A percentile compares a stretch with the other conserved stretches of the same genome.
phyloP scores from a whole-genome alignment of 1,140 invertebrate species.

The Dolichoris vasculosae region DNA sequence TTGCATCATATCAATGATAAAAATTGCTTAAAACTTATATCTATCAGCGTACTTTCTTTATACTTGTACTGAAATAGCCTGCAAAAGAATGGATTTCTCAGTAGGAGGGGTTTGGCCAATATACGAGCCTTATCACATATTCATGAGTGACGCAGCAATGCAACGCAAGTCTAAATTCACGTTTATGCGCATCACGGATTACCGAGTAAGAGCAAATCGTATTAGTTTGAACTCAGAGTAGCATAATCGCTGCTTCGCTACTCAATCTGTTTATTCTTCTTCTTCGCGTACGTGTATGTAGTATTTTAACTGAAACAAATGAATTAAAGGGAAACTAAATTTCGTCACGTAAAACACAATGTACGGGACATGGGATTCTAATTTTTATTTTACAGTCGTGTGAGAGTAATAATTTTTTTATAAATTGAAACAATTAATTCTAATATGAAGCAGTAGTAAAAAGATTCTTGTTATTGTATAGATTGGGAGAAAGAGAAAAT shows the following conservation, averaged over 20 bases:
- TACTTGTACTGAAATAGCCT: not conserved
- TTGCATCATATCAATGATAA: not conserved
- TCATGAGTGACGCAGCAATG: not conserved
- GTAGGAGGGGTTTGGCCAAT: not conserved
- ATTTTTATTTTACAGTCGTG: conserved; percentile 25
- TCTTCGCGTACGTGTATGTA: not conserved
- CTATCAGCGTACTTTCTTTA: not conserved
- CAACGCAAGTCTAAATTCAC: conserved; percentile 19
- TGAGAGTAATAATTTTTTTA: not conserved
- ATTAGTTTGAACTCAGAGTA: not conserved
- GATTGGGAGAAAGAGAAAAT: conserved; percentile 9
- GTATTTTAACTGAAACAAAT: conserved; percentile 40
- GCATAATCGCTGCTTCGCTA: conserved; percentile 5
- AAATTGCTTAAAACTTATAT: not conserved
- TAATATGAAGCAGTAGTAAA: not conserved
- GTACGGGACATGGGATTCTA: conserved; percentile 19
- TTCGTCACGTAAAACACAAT: conserved; percentile 30
- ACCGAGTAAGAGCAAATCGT: not conserved
- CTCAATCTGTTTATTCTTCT: not conserved
- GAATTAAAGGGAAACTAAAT: conserved; percentile 23
- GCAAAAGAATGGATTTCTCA: not conserved
- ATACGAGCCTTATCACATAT: not conserved
- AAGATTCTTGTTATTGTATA: not conserved
- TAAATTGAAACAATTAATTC: not conserved
- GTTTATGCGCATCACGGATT: not conserved